Evolutionary conservation across 2,797 vertebrate species (phyloP), one percentile per base, ranked within the genome.

Genomic region (Galago senegalensis): DNA sequence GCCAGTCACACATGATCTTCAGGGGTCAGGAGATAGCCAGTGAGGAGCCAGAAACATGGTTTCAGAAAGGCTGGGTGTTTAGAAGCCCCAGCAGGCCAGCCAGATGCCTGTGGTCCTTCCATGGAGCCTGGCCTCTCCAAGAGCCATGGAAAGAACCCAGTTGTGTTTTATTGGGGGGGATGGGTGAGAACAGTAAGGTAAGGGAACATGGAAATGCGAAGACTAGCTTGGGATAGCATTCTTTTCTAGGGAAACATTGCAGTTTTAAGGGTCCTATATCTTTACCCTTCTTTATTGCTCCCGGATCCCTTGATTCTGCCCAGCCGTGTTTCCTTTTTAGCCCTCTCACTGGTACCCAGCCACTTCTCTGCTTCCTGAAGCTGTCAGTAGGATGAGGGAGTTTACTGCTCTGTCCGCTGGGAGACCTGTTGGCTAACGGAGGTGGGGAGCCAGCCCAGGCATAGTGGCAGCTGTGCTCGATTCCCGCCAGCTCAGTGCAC

Each of bases 371-470:
- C 37, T 96, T 96, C 93, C 94, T 12, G 60, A 96, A 91, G 97
- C 97, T 81, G 97, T 34, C 97, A 58, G 97, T 72, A 95, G 97
- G 27, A 95, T 87, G 97, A 96, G 95, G 70, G 83, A 95, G 89
- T 95, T 97, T 81, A 49, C 65, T 7, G 67, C 61, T 14, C 56
- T 2, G 87, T 90, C 98, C 91, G 0, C 94, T 53, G 96, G 98
- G 95, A 98, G 97, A 97, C 98, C 97, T 97, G 96, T 95, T 98
- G 98, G 98, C 98, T 88, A 18, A 89, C 96, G 89, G 29, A 94
- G 95, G 88, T 93, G 72, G 0, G 16, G 93, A 34, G n/a, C 13
- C 9, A 34, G 97, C 97, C 96, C 95, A 96, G 94, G 17, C 34
- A 88, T 25, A 69, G 96, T 16, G 95, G 92, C 98, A 98, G 98